Evolutionary conservation across 2,888 invertebrate species (phyloP).

Genomic region (Arenicola marina): DNA sequence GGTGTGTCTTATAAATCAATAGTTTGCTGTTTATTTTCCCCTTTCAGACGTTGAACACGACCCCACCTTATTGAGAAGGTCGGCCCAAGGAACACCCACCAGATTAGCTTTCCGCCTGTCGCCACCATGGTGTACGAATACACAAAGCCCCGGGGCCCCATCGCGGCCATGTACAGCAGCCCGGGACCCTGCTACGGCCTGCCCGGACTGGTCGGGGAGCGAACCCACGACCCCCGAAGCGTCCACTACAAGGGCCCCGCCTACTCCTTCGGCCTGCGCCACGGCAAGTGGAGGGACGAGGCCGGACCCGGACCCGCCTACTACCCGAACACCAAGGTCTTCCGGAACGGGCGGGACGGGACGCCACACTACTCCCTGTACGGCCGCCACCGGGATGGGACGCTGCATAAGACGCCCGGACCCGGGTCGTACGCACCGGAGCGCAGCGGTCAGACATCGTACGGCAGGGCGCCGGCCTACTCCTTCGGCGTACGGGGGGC

Average conservation of each 20-base stretch:
- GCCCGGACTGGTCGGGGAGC: slow-evolving; percentile 40
- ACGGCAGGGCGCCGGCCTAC: slow-evolving; percentile 46
- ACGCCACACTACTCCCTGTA: slow-evolving; percentile 56
- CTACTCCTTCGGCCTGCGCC: slow-evolving; percentile 38
- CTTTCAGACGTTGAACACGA: too few relatives aligned
- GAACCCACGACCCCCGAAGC: slow-evolving; percentile 41
- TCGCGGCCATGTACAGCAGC: slow-evolving; percentile 43
- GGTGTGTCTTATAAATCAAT: too few relatives aligned
- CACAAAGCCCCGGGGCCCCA: slow-evolving; percentile 41
- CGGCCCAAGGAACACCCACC: too few relatives aligned
- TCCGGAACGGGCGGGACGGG: slow-evolving; percentile 52
- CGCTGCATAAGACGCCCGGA: slow-evolving; percentile 50
- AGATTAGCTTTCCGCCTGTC: too few relatives aligned
- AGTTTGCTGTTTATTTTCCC: too few relatives aligned
- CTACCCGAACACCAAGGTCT: slow-evolving; percentile 32
- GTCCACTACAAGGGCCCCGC: slow-evolving; percentile 38
- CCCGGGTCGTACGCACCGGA: slow-evolving; percentile 59
- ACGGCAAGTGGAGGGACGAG: slow-evolving; percentile 32
- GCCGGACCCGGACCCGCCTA: slow-evolving; percentile 30
- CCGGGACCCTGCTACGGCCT: slow-evolving; percentile 45
- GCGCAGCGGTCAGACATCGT: slow-evolving; percentile 40
- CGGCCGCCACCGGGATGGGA: slow-evolving; percentile 39
- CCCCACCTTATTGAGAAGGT: too few relatives aligned
- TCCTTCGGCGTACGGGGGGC: slow-evolving; percentile 53
- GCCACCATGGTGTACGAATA: slow-evolving; percentile 3